These are phyloP conservation scores for Dromius quadrimaculatus DNA, from an alignment of 2,888 invertebrate species.

Conservation along the genomic window DNA sequence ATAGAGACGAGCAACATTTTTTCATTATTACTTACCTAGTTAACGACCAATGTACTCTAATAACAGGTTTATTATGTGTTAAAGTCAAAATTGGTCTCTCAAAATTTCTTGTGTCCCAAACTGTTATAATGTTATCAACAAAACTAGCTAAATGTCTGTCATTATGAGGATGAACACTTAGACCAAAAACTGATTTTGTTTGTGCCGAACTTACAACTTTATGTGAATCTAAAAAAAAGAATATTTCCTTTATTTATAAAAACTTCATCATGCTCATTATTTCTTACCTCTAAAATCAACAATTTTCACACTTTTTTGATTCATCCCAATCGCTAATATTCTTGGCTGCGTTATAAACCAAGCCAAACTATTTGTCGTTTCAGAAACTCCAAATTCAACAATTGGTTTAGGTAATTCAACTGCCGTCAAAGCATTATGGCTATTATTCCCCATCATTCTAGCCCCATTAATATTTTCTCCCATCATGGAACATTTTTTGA, in stretches of 20 bases:
- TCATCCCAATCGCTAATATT: constrained; percentile 89
- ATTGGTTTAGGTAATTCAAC: constrained; percentile 72
- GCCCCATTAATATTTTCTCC: constrained; percentile 58
- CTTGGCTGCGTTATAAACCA: constrained; percentile 85
- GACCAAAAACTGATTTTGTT: constrained; percentile 87
- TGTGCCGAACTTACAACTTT: constrained; percentile 76
- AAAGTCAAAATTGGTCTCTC: constrained; percentile 85
- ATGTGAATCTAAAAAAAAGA: constrained; percentile 72
- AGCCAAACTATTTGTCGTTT: constrained; percentile 85
- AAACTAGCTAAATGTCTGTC: constrained; percentile 87
- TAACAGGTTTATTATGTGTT: constrained; percentile 76
- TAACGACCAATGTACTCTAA: constrained; percentile 89
- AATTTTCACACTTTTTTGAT: constrained; percentile 87
- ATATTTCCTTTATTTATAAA: neutral
- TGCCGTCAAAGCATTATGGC: constrained; percentile 63
- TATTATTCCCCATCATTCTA: constrained; percentile 62
- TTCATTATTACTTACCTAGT: constrained; percentile 78
- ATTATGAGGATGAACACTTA: constrained; percentile 82
- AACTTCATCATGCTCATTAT: neutral
- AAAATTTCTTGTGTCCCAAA: constrained; percentile 91
- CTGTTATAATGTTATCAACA: constrained; percentile 81
- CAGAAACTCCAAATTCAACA: constrained; percentile 85
- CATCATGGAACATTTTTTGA: constrained; percentile 68
- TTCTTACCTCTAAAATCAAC: constrained; percentile 91
- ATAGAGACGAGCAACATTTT: too few species aligned